phyloP scores from a whole-genome alignment of 2,888 invertebrate genomes.

The Orthosia incerta region DNA sequence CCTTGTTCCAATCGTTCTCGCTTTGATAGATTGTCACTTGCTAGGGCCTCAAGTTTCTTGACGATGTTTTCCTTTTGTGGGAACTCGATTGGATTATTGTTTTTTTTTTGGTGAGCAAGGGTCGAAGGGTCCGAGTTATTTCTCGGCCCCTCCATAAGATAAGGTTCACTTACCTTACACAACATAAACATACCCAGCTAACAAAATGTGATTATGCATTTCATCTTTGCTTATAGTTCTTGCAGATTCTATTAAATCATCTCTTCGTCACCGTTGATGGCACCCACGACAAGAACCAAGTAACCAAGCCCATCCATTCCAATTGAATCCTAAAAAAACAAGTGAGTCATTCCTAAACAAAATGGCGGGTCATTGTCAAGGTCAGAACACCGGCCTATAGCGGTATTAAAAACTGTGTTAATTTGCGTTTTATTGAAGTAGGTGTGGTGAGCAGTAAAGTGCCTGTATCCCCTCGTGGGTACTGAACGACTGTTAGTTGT shows the following conservation, averaged over 20 bases:
- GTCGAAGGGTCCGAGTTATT: no score
- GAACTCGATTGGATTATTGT: no score
- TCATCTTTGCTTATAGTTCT: no score
- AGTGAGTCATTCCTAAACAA: slow-evolving; percentile 29
- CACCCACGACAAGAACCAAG: not conserved
- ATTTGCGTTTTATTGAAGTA: slow-evolving; percentile 41
- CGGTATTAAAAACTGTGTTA: slow-evolving; percentile 55
- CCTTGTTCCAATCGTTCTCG: no score
- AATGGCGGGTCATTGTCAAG: slow-evolving; percentile 53
- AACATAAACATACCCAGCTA: no score
- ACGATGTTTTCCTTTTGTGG: no score
- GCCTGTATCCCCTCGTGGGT: not conserved
- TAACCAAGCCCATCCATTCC: not conserved
- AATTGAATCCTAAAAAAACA: slow-evolving; percentile 34
- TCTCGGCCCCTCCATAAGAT: no score
- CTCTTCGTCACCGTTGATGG: not conserved
- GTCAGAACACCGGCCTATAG: slow-evolving; percentile 49
- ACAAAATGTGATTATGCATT: no score
- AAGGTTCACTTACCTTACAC: no score
- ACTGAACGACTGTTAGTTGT: not conserved
- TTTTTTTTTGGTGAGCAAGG: no score
- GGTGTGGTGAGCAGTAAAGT: not conserved
- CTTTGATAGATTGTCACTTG: no score
- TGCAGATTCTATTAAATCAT: not conserved
- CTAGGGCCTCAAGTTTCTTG: no score